Base-by-base conservation (phyloP, 1,140 invertebrate species). In the Uloborus diversus region DNA sequence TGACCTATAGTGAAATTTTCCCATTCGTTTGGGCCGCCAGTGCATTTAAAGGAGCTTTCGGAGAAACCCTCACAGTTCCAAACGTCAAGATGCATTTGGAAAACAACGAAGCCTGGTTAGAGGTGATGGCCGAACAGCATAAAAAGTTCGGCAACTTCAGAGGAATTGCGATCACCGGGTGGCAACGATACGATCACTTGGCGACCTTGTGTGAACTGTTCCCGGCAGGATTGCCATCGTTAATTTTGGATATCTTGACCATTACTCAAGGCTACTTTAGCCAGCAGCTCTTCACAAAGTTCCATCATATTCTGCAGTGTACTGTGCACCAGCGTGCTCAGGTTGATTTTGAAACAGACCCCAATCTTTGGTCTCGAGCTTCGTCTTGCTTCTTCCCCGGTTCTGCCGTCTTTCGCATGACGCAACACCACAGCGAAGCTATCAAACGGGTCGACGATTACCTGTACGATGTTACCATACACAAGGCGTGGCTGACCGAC, bases 141-240 rank as follows among this genome's bases (percentile, higher is more conserved):
- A 86, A 88, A 4, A 89, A 88, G 51, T 91, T 92, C 83, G 87
- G 89, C 35, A 83, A 83, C n/a, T 88, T 92, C 78, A 85, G 88
- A 70, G 91, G 91, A 4, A 87, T 89, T 66, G 90, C 88, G 0
- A 84, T 93, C 13, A 92, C 92, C 27, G 92, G 92, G 0, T 94
- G 92, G 92, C 92, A 93, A 82, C 87, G 92, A 82, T 97, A 95
- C 85, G 95, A 97, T 86, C 97, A 99, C 86, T 95, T 96, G 88
- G 94, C 95, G 3, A 91, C 94, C 0, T 89, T 98, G 17, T 97
- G 95, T 86, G 97, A 99, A 87, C 86, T 98, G 5, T 86, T 99
- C 1, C 90, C 90, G 4, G 89, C 91, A 0, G 91, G 92, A 2
- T 86, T 99, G 69, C 97, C 97, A 7, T 92, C 92, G 0, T 86